Conservation (phyloP, 2,888 invertebrate genomes). For the Pterostichus niger region DNA sequence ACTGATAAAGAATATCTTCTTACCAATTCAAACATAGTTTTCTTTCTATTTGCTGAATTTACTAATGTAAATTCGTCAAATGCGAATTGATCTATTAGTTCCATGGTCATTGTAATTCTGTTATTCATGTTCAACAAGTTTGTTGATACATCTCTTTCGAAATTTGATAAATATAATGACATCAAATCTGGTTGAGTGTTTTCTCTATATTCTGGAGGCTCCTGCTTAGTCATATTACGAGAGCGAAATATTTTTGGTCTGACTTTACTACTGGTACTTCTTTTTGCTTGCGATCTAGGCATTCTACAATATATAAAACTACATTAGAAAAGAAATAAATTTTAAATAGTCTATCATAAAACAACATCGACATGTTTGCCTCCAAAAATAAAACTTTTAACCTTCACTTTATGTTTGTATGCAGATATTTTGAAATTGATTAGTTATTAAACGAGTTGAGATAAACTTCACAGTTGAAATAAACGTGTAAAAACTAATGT, state of each 20-base stretch:
- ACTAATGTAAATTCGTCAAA: slow-evolving; percentile 27
- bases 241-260: background rate
- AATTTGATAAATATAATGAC: slow-evolving; percentile 33
- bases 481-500: background rate
- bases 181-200: background rate
- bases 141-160: slow-evolving; percentile 37
- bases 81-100: slow-evolving; percentile 24
- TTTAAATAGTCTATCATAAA: background rate
- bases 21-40: slow-evolving; percentile 69
- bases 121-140: slow-evolving; percentile 8
- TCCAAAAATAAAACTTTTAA: background rate
- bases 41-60: slow-evolving; percentile 13
- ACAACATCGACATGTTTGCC: background rate
- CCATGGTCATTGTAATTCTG: background rate
- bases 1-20: slow-evolving; percentile 45
- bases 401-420: too few relatives aligned
- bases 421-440: too few relatives aligned
- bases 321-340: background rate
- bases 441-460: background rate
- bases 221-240: slow-evolving; percentile 22
- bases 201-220: slow-evolving; percentile 1
- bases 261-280: slow-evolving; percentile 28
- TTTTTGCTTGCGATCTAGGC: slow-evolving; percentile 46
- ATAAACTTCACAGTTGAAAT: background rate
- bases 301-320: slow-evolving; percentile 40